These are phyloP conservation scores for Catonia carolina DNA, from an alignment of 2,888 invertebrate species.

Conservation along the genomic window DNA sequence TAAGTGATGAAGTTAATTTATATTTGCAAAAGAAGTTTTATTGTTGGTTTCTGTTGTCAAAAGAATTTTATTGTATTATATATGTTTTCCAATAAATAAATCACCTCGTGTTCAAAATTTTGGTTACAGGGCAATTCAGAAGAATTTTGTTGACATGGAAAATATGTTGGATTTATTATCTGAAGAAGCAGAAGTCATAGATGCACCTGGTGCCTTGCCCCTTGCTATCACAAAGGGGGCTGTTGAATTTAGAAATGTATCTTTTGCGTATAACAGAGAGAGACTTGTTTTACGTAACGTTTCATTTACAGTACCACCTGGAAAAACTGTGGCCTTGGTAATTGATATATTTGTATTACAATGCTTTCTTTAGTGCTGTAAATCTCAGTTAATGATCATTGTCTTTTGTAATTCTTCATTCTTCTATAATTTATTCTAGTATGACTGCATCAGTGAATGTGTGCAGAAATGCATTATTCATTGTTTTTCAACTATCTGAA, in stretches of 20 bases:
- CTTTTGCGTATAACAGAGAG: constrained; percentile 81
- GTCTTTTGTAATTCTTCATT: background rate
- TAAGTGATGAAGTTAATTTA: no score
- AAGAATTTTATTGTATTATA: no score
- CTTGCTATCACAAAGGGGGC: constrained; percentile 61
- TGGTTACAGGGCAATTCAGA: constrained; percentile 88
- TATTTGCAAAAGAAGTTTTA: no score
- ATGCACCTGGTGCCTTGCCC: constrained; percentile 70
- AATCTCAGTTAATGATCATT: background rate
- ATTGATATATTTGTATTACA: constrained; percentile 36
- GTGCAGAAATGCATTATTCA: no score
- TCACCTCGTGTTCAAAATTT: no score
- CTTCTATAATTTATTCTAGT: background rate
- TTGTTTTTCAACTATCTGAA: no score
- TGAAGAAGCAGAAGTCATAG: constrained; percentile 79
- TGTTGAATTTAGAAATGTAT: constrained; percentile 84
- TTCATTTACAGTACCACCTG: constrained; percentile 71
- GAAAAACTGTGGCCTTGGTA: constrained; percentile 76
- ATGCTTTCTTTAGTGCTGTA: constrained; percentile 6
- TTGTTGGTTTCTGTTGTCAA: no score
- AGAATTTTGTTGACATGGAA: constrained; percentile 98
- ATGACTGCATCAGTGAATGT: no score
- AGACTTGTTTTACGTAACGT: constrained; percentile 67
- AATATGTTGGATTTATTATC: constrained; percentile 96
- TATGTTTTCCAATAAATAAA: no score